These are phyloP conservation scores for Rhinatrema bivittatum DNA, from an alignment of 2,797 vertebrate species.

Conservation along the genomic window DNA sequence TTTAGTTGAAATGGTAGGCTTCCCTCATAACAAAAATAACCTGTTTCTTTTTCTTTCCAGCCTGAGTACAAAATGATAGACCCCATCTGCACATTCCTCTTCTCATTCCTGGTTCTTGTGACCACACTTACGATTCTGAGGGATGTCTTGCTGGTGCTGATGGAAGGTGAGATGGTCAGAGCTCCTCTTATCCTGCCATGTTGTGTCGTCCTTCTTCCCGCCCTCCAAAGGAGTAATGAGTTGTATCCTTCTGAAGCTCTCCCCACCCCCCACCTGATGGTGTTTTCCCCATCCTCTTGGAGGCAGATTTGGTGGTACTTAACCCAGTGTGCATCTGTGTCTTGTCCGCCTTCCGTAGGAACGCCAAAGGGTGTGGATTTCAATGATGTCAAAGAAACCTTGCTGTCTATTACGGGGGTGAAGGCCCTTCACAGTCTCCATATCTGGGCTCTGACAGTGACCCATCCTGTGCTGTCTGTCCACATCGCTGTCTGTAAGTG, in stretches of 20 bases:
- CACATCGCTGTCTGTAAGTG: constrained; percentile 63
- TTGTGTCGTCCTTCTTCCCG: no score
- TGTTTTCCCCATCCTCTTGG: background rate
- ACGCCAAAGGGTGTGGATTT: constrained; percentile 64
- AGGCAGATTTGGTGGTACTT: no score
- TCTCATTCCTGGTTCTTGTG: constrained; percentile 58
- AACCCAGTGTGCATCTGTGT: no score
- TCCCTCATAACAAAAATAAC: no score
- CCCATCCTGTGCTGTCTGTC: constrained; percentile 59
- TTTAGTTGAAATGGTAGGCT: no score
- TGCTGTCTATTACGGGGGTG: constrained; percentile 55
- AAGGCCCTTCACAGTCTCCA: constrained; percentile 65
- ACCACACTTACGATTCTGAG: constrained; percentile 62
- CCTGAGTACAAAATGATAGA: constrained; percentile 61
- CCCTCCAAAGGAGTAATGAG: no score
- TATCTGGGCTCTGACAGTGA: constrained; percentile 60
- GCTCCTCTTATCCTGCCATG: no score
- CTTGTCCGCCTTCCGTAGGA: constrained; percentile 42
- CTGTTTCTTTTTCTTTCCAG: constrained; percentile 18
- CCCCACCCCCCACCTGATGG: background rate
- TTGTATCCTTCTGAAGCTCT: fast-evolving
- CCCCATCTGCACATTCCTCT: constrained; percentile 68
- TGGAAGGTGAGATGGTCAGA: constrained; percentile 50
- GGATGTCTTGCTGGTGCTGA: constrained; percentile 58
- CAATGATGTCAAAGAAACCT: constrained; percentile 46